phyloP scores from a whole-genome alignment of 2,797 vertebrate genomes.

The Apodemus agrarius region DNA sequence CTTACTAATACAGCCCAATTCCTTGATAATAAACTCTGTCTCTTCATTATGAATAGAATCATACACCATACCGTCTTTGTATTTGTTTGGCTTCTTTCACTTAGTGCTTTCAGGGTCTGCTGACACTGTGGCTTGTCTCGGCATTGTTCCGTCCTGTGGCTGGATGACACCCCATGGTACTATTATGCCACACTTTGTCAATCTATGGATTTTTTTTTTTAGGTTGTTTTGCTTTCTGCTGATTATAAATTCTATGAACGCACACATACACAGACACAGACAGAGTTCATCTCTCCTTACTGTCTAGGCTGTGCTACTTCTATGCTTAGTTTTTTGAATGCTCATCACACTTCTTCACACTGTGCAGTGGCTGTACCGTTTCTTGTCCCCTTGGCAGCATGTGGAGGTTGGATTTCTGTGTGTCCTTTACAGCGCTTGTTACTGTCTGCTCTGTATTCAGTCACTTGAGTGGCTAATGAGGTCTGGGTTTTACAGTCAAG shows the following conservation, averaged over 20 bases:
- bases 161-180: background rate
- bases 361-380: background rate
- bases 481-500: background rate
- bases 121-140: background rate
- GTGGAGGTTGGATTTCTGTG: background rate
- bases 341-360: background rate
- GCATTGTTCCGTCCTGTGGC: background rate
- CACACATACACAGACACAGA: background rate
- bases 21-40: background rate
- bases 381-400: background rate
- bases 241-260: constrained; percentile 2
- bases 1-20: background rate
- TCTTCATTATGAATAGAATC: background rate
- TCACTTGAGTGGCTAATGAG: background rate
- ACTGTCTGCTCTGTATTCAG: background rate
- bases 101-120: background rate
- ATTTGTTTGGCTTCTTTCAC: background rate
- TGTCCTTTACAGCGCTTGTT: background rate
- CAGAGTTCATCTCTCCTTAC: background rate
- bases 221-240: constrained; percentile 6
- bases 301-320: background rate
- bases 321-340: background rate
- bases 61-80: background rate
- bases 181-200: background rate
- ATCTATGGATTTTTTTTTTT: background rate